Percentiles rank a stretch among this genome's conserved stretches.
Evolutionary conservation across 2,113 vertebrate species (phyloP).

Genomic region (Nannobrachium achirus): DNA sequence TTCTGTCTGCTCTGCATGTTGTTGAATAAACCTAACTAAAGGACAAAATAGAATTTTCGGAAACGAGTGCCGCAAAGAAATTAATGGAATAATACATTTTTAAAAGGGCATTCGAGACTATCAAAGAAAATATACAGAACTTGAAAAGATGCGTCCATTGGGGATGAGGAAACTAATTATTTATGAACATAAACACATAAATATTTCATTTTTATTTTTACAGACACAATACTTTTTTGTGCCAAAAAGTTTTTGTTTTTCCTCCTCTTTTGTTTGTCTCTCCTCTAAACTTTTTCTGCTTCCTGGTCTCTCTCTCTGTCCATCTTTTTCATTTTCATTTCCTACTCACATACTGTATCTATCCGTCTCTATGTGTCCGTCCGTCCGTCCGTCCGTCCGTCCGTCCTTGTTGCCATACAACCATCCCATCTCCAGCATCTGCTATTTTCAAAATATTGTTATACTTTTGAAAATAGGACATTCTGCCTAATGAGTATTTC

Average conservation of each 20-base stretch:
- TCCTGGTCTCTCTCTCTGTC: neutral
- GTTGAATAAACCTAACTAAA: conserved; percentile 34
- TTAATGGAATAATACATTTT: neutral
- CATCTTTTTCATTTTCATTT: neutral
- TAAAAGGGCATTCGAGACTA: neutral
- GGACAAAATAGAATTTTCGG: conserved; percentile 39
- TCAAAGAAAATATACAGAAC: conserved; percentile 18
- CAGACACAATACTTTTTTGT: conserved; percentile 5
- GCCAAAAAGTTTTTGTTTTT: neutral
- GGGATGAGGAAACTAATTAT: conserved; percentile 10
- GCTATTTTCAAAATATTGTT: too few relatives aligned
- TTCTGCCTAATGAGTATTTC: too few relatives aligned
- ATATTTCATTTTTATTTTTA: neutral
- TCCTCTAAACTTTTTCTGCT: neutral
- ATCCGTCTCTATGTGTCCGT: neutral
- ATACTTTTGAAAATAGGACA: too few relatives aligned
- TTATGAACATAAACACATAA: too few relatives aligned
- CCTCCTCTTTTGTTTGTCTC: neutral
- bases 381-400: too few relatives aligned
- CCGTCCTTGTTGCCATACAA: neutral
- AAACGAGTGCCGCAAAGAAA: conserved; percentile 23
- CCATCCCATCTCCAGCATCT: too few relatives aligned
- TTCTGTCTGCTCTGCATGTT: conserved; percentile 56
- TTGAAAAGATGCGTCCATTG: conserved; percentile 8
- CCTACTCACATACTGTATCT: neutral